Percentiles rank a stretch among this genome's conserved stretches.
Evolutionary conservation across 1,140 invertebrate genomes (phyloP).

Genomic region (Tetramorium parvispinum): DNA sequence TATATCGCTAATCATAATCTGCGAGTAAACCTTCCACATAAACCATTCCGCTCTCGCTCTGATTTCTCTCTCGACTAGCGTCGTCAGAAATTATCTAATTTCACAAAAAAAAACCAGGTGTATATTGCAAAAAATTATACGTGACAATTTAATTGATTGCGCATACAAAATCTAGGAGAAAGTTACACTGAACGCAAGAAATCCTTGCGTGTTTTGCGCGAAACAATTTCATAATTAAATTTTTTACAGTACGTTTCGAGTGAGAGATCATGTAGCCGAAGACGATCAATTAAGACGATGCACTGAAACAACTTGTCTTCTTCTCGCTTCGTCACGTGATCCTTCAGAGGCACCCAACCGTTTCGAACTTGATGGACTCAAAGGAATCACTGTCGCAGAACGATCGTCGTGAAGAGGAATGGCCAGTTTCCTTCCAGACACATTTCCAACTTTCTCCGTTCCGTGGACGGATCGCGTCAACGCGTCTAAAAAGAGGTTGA

Average conservation of each 20-base stretch:
- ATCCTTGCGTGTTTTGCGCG: neutral
- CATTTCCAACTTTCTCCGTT: constrained; percentile 14
- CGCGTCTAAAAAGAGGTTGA: constrained; percentile 53
- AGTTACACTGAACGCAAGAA: neutral
- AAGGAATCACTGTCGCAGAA: constrained; percentile 11
- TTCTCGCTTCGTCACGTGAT: neutral
- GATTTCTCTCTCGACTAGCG: neutral
- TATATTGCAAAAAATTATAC: constrained; percentile 4
- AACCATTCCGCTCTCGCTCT: neutral
- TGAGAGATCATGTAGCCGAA: neutral
- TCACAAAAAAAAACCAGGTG: neutral
- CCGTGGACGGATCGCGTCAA: constrained; percentile 16
- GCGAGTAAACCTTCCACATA: neutral
- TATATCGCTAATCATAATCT: constrained; percentile 5
- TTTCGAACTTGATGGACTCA: constrained; percentile 17
- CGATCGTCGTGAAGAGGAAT: constrained; percentile 17
- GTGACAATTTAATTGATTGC: neutral
- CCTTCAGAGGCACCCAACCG: neutral
- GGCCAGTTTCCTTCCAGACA: constrained; percentile 31
- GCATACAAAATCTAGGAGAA: neutral
- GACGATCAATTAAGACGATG: constrained; percentile 51
- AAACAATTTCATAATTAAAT: constrained; percentile 19
- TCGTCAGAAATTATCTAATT: neutral
- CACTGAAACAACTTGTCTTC: neutral
- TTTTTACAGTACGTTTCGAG: constrained; percentile 19